Evolutionary conservation across 1,140 invertebrate species (phyloP).

Genomic region (Drosophila albomicans): DNA sequence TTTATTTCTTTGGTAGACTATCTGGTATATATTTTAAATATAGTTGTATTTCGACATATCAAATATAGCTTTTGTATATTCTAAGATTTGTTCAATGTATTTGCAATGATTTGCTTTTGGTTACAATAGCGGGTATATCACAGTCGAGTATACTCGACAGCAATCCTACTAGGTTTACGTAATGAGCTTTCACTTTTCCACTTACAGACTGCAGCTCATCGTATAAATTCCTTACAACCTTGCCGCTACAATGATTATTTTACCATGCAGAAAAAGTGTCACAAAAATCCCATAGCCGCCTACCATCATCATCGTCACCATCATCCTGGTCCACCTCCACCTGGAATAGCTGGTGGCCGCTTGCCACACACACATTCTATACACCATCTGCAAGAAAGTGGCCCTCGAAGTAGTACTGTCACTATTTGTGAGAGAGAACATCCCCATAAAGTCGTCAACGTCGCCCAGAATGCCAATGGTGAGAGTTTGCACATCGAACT

Average conservation of each 20-base stretch:
- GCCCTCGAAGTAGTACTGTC: slow-evolving; percentile 70
- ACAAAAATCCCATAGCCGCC: slow-evolving; percentile 62
- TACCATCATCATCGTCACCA: slow-evolving; percentile 73
- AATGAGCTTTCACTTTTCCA: not conserved
- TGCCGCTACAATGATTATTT: slow-evolving; percentile 82
- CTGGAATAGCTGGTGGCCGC: slow-evolving; percentile 35
- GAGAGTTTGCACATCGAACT: slow-evolving; percentile 85
- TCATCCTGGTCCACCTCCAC: slow-evolving; percentile 49
- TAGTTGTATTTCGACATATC: no score
- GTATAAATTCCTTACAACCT: slow-evolving; percentile 71
- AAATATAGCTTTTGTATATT: no score
- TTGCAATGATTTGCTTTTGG: no score
- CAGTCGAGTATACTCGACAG: no score
- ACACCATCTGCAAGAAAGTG: slow-evolving; percentile 73
- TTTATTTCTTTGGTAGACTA: no score
- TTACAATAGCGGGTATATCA: no score
- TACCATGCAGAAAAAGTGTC: slow-evolving; percentile 74
- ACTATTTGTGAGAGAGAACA: slow-evolving; percentile 75
- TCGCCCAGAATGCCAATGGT: slow-evolving; percentile 73
- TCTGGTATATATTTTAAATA: no score
- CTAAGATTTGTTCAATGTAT: no score
- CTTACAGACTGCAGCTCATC: slow-evolving; percentile 69
- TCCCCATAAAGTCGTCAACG: slow-evolving; percentile 57
- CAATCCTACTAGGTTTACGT: not conserved
- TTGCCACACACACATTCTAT: slow-evolving; percentile 70